A percentile compares a stretch with the other conserved stretches of the same genome.
These are phyloP conservation scores for Aspidiotus destructor DNA, from an alignment of 2,888 invertebrate genomes.

Conservation along the genomic window DNA sequence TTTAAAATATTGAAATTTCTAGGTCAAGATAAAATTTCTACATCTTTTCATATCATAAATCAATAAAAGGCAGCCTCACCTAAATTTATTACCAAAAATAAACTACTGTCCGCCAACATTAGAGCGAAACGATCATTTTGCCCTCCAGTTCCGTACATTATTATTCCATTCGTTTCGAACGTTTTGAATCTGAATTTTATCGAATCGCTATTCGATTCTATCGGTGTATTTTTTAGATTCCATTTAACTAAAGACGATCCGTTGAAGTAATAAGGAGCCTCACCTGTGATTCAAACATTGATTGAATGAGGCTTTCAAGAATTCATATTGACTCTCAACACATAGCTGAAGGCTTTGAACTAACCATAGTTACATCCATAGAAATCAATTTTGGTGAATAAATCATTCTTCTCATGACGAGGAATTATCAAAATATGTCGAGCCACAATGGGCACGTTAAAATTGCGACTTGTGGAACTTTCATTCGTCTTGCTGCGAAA, in stretches of 20 bases:
- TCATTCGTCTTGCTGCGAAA: constrained; percentile 89
- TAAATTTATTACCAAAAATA: constrained; percentile 80
- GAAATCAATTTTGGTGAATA: constrained; percentile 88
- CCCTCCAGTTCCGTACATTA: constrained; percentile 86
- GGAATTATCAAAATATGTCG: constrained; percentile 90
- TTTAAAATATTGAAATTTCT: no score
- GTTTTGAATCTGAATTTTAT: constrained; percentile 89
- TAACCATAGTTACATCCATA: constrained; percentile 92
- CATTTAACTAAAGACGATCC: constrained; percentile 68
- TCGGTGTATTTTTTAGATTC: constrained; percentile 68
- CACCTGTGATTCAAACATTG: constrained; percentile 48
- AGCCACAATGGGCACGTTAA: constrained; percentile 94
- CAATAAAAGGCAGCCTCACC: constrained; percentile 46
- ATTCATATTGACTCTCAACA: no score
- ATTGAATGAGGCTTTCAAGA: no score
- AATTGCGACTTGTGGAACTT: constrained; percentile 69
- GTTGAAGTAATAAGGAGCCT: constrained; percentile 76
- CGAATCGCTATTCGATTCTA: constrained; percentile 73
- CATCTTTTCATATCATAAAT: no score
- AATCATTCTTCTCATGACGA: constrained; percentile 89
- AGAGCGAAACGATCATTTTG: constrained; percentile 79
- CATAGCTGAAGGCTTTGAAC: constrained; percentile 38
- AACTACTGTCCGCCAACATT: constrained; percentile 78
- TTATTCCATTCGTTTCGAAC: constrained; percentile 73
- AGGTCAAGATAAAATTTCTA: no score